Percentiles rank a stretch among this genome's conserved stretches.
Evolutionary conservation across 1,140 invertebrate genomes (phyloP).

Genomic region (Aphis gossypii): DNA sequence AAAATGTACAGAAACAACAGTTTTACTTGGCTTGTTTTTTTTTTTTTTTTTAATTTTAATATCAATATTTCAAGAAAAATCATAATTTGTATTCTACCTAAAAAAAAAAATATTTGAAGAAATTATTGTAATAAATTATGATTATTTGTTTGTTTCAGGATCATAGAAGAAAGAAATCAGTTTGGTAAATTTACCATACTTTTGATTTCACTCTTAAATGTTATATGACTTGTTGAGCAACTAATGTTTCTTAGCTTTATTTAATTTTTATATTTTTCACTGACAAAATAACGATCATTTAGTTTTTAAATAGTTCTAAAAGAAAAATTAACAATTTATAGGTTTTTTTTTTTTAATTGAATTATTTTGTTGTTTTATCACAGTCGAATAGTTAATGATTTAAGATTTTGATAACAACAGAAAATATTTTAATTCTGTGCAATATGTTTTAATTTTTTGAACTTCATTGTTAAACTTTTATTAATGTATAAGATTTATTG

Average conservation of each 20-base stretch:
- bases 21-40: too few species aligned
- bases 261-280: background rate
- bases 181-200: constrained; percentile 27
- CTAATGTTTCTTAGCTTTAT: background rate
- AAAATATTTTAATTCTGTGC: constrained; percentile 1
- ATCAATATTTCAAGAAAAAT: background rate
- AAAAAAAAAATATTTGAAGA: background rate
- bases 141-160: constrained; percentile 26
- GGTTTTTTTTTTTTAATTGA: background rate
- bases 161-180: constrained; percentile 48
- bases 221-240: background rate
- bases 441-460: background rate
- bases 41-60: background rate
- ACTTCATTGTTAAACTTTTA: background rate
- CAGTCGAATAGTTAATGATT: background rate
- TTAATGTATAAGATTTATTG: background rate
- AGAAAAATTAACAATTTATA: background rate
- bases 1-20: too few species aligned
- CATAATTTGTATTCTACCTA: background rate
- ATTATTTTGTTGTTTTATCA: background rate
- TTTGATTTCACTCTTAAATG: background rate
- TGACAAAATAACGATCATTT: background rate
- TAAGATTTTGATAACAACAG: background rate
- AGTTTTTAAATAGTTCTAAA: background rate
- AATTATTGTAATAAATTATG: background rate